Conservation (phyloP, 1,140 invertebrate genomes). For the Bombus superbus region DNA sequence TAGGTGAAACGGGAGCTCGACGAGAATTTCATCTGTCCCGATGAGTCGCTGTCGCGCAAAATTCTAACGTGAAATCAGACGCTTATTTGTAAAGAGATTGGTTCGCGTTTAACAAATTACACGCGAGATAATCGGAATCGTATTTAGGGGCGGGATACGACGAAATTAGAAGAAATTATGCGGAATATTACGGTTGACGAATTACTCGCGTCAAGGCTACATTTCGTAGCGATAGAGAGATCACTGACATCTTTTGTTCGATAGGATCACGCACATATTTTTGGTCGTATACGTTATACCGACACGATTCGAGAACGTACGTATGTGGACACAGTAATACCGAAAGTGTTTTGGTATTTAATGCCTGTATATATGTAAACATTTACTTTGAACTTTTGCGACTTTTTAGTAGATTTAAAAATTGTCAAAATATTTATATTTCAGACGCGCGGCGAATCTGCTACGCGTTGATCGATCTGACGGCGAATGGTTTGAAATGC, state of each 20-base stretch:
- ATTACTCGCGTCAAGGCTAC: no score
- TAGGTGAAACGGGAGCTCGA: neutral
- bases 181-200: neutral
- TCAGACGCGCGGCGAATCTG: conserved; percentile 70
- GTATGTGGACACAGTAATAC: no score
- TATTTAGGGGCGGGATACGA: neutral
- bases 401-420: neutral
- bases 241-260: no score
- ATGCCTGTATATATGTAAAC: neutral
- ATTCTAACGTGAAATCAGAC: neutral
- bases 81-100: neutral
- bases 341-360: neutral
- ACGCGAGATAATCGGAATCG: neutral
- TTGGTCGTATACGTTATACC: no score
- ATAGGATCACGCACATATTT: no score
- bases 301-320: no score
- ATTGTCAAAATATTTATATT: neutral
- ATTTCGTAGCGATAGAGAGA: no score
- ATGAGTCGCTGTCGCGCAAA: neutral
- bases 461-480: conserved; percentile 65
- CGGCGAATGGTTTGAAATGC: conserved; percentile 69
- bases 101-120: no score
- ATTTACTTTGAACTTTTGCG: neutral
- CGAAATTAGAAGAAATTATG: neutral
- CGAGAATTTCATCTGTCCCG: neutral